These are phyloP conservation scores for Nestor notabilis DNA, from an alignment of 2,113 vertebrate species.

Conservation along the genomic window DNA sequence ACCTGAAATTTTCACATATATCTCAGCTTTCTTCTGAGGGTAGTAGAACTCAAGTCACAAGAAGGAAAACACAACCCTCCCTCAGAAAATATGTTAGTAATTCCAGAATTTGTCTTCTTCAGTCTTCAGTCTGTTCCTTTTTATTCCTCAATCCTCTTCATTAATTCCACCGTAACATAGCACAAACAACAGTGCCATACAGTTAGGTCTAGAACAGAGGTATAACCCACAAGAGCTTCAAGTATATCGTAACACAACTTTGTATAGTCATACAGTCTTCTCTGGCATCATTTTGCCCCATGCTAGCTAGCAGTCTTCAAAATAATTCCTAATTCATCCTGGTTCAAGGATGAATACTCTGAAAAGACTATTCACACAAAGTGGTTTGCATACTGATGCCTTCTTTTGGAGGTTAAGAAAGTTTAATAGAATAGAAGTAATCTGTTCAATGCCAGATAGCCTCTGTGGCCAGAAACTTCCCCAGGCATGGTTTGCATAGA, in stretches of 20 bases:
- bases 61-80: not conserved
- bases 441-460: not conserved
- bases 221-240: not conserved
- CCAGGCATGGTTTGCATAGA: not conserved
- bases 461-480: not conserved
- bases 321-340: not conserved
- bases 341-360: rapidly evolving
- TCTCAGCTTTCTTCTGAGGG: not conserved
- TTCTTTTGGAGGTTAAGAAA: not conserved
- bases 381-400: not conserved
- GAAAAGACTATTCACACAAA: not conserved
- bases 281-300: not conserved
- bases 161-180: not conserved
- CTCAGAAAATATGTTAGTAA: not conserved
- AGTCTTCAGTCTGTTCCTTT: not conserved
- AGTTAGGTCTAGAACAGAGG: not conserved
- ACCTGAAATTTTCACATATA: not conserved
- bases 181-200: not conserved
- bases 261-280: not conserved
- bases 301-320: not conserved
- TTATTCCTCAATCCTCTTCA: not conserved
- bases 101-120: not conserved
- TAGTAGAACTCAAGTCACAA: not conserved
- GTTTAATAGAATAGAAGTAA: rapidly evolving
- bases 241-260: not conserved